These are phyloP conservation scores for Empis stercorea DNA, from an alignment of 2,888 invertebrate genomes.

Conservation along the genomic window DNA sequence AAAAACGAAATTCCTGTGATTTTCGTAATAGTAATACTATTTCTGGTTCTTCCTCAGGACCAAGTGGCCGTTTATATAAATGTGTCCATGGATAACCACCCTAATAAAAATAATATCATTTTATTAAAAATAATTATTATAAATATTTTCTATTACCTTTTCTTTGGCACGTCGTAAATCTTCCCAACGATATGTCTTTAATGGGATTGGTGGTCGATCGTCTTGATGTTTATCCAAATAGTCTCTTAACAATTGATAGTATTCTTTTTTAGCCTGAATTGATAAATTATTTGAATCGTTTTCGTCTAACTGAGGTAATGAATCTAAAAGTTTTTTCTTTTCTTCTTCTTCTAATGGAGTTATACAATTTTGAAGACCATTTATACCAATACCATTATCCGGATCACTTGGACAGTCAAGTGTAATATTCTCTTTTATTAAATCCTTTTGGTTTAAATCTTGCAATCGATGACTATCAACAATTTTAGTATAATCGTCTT, in stretches of 20 bases:
- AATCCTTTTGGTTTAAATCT: neutral
- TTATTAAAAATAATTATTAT: neutral
- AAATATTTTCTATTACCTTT: constrained; percentile 24
- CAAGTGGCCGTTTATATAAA: constrained; percentile 51
- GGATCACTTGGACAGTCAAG: neutral
- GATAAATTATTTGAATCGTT: constrained; percentile 26
- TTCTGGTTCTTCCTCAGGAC: constrained; percentile 35
- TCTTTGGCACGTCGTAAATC: constrained; percentile 56
- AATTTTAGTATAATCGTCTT: neutral
- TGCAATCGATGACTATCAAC: neutral
- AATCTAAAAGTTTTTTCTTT: constrained; percentile 29
- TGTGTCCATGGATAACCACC: constrained; percentile 76
- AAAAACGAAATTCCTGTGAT: constrained; percentile 30
- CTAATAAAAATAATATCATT: constrained; percentile 17
- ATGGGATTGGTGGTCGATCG: constrained; percentile 50
- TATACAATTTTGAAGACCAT: constrained; percentile 26
- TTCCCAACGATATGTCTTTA: constrained; percentile 72
- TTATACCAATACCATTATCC: constrained; percentile 9
- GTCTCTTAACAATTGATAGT: constrained; percentile 32
- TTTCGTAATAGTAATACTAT: constrained; percentile 31
- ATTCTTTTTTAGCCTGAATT: constrained; percentile 30
- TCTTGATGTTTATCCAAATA: constrained; percentile 25
- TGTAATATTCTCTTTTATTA: constrained; percentile 9
- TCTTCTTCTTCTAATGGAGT: constrained; percentile 28
- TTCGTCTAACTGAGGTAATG: constrained; percentile 25